These are phyloP conservation scores for Anoplolepis gracilipes DNA, from an alignment of 1,140 invertebrate genomes.

Conservation along the genomic window DNA sequence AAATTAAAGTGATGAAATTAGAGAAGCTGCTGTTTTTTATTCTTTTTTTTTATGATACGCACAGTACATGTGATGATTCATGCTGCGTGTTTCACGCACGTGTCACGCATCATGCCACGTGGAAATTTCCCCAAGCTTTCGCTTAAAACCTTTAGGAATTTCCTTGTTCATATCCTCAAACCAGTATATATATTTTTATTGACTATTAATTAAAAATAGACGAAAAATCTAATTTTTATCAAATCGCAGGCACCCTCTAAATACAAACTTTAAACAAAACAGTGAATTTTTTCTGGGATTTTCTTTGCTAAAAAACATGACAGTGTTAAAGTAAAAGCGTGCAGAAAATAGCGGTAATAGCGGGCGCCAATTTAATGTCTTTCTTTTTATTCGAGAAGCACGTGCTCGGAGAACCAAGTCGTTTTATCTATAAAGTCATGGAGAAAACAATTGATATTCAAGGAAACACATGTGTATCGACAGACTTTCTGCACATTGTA, in stretches of 20 bases:
- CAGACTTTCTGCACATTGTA: conserved; percentile 19
- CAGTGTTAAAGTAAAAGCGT: neutral
- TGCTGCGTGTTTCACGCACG: neutral
- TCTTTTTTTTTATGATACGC: neutral
- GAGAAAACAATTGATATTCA: conserved; percentile 59
- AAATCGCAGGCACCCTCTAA: neutral
- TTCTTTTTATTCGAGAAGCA: conserved; percentile 2
- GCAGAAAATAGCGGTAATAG: neutral
- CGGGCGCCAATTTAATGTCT: neutral
- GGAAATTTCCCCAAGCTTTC: neutral
- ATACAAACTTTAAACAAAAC: neutral
- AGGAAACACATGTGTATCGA: conserved; percentile 27
- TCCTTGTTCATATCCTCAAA: neutral
- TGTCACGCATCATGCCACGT: conserved; percentile 3
- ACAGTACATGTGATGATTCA: neutral
- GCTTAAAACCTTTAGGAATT: neutral
- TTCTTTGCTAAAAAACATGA: neutral
- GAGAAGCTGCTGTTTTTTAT: neutral
- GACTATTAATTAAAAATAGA: neutral
- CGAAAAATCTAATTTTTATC: neutral
- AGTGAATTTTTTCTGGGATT: neutral
- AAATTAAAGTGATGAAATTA: conserved; percentile 49
- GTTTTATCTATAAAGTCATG: neutral
- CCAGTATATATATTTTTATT: too few relatives aligned
- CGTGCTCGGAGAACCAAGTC: conserved; percentile 13